Evolutionary conservation across 2,797 vertebrate genomes (phyloP).

Genomic region (Pseudochaenichthys georgianus): DNA sequence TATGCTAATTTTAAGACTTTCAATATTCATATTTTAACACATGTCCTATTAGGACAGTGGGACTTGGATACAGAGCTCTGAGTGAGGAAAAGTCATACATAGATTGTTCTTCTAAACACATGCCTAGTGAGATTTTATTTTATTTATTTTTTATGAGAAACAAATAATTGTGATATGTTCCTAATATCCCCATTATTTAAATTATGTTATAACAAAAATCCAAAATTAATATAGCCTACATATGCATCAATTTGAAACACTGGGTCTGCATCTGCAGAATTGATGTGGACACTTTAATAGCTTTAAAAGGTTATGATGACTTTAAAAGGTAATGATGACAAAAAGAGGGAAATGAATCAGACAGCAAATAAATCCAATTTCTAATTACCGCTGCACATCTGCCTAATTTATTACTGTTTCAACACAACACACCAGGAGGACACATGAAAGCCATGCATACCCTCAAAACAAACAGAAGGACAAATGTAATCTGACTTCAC

Average conservation of each 20-base stretch:
- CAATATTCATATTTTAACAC: too few relatives aligned
- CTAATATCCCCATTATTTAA: too few relatives aligned
- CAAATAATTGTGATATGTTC: too few relatives aligned
- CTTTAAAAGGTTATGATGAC: slow-evolving; percentile 9
- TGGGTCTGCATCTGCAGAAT: background rate
- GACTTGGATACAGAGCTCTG: too few relatives aligned
- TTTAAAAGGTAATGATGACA: slow-evolving; percentile 3
- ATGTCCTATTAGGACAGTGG: too few relatives aligned
- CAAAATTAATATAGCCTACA: too few relatives aligned
- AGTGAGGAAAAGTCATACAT: too few relatives aligned
- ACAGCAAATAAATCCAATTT: slow-evolving; percentile 56
- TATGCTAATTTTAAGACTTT: too few relatives aligned
- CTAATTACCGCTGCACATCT: slow-evolving; percentile 29
- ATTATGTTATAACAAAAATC: too few relatives aligned
- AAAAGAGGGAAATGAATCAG: slow-evolving; percentile 46
- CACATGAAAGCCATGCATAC: slow-evolving; percentile 48
- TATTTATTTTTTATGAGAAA: too few relatives aligned
- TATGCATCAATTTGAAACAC: background rate
- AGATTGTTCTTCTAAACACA: too few relatives aligned
- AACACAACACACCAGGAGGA: slow-evolving; percentile 45
- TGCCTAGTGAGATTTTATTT: too few relatives aligned
- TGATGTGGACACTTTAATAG: slow-evolving; percentile 6
- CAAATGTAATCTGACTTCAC: slow-evolving; percentile 59
- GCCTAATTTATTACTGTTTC: slow-evolving; percentile 42
- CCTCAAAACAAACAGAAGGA: slow-evolving; percentile 49